A percentile compares a stretch with the other conserved stretches of the same genome.
Conservation (phyloP, 2,113 vertebrate species). For the Calidris pugnax region DNA sequence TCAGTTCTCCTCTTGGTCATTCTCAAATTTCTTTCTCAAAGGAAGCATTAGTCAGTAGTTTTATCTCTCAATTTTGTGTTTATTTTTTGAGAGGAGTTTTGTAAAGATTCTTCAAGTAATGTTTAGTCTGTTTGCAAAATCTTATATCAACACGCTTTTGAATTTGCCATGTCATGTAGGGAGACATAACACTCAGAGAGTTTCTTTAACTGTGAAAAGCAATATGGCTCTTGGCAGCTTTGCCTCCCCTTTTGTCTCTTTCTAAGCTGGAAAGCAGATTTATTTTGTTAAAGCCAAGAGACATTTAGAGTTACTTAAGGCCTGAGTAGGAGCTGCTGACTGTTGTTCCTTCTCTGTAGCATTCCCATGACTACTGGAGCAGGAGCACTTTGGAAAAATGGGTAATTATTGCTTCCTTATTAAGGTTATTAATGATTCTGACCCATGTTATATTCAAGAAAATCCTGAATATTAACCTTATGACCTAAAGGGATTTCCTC, state of each 20-base stretch:
- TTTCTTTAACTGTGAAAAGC: conserved; percentile 45
- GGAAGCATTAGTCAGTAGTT: conserved; percentile 21
- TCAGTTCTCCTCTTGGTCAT: neutral
- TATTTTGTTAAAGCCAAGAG: conserved; percentile 50
- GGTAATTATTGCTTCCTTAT: neutral
- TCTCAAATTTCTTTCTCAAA: conserved; percentile 53
- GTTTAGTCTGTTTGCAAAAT: conserved; percentile 72
- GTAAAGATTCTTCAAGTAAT: conserved; percentile 53
- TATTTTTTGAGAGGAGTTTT: conserved; percentile 56
- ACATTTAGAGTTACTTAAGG: conserved; percentile 47
- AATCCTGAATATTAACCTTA: conserved; percentile 38
- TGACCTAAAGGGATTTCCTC: neutral
- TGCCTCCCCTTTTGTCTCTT: neutral
- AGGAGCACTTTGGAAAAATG: neutral
- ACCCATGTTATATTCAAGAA: neutral
- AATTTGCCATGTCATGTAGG: conserved; percentile 1
- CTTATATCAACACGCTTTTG: conserved; percentile 52
- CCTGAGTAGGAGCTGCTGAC: neutral
- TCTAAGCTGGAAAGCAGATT: conserved; percentile 7
- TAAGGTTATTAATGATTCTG: conserved; percentile 41
- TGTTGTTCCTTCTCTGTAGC: neutral
- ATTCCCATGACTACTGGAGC: neutral
- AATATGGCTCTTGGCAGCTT: conserved; percentile 60
- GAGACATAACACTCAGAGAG: conserved; percentile 15
- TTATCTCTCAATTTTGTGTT: conserved; percentile 39